A percentile compares a stretch with the other conserved stretches of the same genome.
These are phyloP conservation scores for Megaceryle torquata DNA, from an alignment of 2,113 vertebrate species.

Conservation along the genomic window DNA sequence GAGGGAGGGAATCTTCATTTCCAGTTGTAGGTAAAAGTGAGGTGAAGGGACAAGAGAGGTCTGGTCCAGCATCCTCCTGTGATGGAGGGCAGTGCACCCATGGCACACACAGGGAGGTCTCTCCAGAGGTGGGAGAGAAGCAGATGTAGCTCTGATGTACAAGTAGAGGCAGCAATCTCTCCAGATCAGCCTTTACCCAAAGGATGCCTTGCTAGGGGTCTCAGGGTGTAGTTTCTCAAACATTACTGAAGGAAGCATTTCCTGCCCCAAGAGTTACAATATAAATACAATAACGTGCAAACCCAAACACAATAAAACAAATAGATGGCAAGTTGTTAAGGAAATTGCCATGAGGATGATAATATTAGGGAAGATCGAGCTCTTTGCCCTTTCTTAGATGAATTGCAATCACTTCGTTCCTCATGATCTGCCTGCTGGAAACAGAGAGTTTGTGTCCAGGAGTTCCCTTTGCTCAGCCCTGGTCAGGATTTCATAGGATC, in stretches of 20 bases:
- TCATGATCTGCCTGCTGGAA: not conserved
- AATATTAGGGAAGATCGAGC: not conserved
- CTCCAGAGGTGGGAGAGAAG: not conserved
- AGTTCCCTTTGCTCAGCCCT: not conserved
- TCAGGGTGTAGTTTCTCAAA: not conserved
- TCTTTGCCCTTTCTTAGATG: not conserved
- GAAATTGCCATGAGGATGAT: accelerated
- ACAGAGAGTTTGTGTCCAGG: not conserved
- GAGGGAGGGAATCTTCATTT: not conserved
- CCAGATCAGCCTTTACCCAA: not conserved
- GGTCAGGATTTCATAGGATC: not conserved
- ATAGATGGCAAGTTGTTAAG: not conserved
- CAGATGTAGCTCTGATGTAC: not conserved
- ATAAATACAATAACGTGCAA: not conserved
- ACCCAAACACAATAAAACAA: not conserved
- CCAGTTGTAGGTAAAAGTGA: not conserved
- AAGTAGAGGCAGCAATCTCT: not conserved
- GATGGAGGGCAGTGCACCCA: not conserved
- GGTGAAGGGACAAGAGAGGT: not conserved
- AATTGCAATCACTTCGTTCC: not conserved
- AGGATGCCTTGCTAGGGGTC: not conserved
- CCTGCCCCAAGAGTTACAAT: not conserved
- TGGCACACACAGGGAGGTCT: not conserved
- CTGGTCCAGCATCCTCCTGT: accelerated
- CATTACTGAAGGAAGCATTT: not conserved